These are phyloP conservation scores for Ameiurus melas DNA, from an alignment of 2,113 vertebrate genomes.

Conservation along the genomic window DNA sequence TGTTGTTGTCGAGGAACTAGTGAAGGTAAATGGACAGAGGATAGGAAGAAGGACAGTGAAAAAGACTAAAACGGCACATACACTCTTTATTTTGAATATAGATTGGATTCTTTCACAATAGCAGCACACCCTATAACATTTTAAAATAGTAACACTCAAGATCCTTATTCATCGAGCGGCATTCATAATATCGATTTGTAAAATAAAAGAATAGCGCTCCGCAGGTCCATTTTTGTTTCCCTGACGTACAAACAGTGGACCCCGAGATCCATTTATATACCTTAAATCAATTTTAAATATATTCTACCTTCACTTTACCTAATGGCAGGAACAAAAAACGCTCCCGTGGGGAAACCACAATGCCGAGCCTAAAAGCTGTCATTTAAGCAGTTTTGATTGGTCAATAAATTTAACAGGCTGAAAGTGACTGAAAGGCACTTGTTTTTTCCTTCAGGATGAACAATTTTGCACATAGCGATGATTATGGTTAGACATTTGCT, in stretches of 20 bases:
- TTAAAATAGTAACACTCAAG: background rate
- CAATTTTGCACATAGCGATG: background rate
- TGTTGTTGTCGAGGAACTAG: too few relatives aligned
- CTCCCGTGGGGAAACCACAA: background rate
- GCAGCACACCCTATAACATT: background rate
- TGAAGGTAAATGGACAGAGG: too few relatives aligned
- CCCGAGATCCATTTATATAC: background rate
- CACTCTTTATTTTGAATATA: background rate
- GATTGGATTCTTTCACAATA: background rate
- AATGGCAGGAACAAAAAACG: background rate
- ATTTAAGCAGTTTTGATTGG: background rate
- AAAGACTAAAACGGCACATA: background rate
- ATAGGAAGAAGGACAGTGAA: too few relatives aligned
- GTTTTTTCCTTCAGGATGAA: background rate
- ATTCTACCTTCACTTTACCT: background rate
- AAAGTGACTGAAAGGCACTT: background rate
- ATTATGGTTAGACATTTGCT: background rate
- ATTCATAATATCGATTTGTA: background rate
- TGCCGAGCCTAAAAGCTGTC: background rate
- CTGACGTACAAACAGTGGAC: background rate
- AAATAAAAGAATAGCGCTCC: background rate
- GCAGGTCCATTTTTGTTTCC: background rate
- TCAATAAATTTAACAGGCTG: background rate
- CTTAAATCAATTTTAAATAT: background rate
- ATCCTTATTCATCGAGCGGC: background rate